Base-by-base conservation (phyloP, 2,888 invertebrate species). In the Epirrhoe alternata region DNA sequence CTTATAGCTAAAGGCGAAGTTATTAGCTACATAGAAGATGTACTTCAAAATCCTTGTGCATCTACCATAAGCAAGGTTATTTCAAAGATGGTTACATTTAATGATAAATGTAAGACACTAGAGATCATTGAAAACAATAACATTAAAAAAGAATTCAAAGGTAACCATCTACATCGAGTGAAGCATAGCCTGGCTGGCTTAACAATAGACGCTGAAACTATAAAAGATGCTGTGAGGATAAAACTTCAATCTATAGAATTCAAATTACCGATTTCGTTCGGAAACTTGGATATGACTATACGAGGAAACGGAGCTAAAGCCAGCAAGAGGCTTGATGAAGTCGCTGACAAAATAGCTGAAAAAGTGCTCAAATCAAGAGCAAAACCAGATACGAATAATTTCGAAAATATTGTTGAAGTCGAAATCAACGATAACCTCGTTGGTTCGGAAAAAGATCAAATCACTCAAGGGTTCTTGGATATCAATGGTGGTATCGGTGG, bases 401-500 rank as follows among this genome's bases (percentile, higher is more conserved):
- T 51, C 16, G 56, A 66, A 45, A 51, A 35, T 1, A 67, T 69
- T 45, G 60, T 70, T 53, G 72, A 58, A 55, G 31, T 82, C 24
- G 69, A 74, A 33, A 72, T 81, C 52, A 73, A 68, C 14, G 69
- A 72, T 38, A 57, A 74, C 47, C 73, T 76, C 38, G 72, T 82
- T 17, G 77, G 78, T 30, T 57, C 74, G 0, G 60, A 70, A 10
- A 75, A 76, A 74, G 60, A 68, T 58, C 59, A 54, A 59, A 59
- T 81, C 35, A 69, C 78, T 51, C 59, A 68, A 54, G 73, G 74
- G 16, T 76, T 79, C 38, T 50, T 82, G 10, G 74, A 74, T 58
- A 71, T 72, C 8, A 77, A 77, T 53, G 75, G 76, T 42, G 79
- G 80, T 6, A 78, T 83, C 5, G 80, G 80, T 5, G 76, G 83